Evolutionary conservation across 92 coral and sea anemone species (phyloP).

Genomic region (Micromussa lordhowensis): DNA sequence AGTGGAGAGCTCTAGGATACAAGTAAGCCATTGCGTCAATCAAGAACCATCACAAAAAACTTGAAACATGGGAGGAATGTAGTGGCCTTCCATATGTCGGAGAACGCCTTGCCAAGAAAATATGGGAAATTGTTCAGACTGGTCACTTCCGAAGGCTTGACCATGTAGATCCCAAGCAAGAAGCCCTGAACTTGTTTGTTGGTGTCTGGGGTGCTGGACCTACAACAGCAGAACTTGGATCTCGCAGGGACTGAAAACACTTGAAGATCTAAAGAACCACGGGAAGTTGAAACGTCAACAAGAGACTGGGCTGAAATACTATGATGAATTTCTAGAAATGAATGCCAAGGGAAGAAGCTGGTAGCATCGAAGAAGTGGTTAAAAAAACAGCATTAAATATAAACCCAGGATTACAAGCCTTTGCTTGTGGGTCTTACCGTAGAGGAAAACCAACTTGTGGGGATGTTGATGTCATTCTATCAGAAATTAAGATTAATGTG

Average conservation of each 20-base stretch:
- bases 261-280: constrained; percentile 81
- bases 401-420: constrained; percentile 80
- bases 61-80: constrained; percentile 95
- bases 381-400: constrained; percentile 69
- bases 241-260: constrained; percentile 82
- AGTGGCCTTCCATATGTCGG: constrained; percentile 91
- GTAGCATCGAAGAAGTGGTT: constrained; percentile 69
- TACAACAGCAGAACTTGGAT: constrained; percentile 90
- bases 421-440: constrained; percentile 94
- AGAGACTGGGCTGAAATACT: constrained; percentile 86
- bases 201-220: constrained; percentile 99
- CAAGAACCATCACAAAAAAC: constrained; percentile 79
- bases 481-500: too few relatives aligned
- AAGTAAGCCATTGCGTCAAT: constrained; percentile 92
- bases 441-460: constrained; percentile 95
- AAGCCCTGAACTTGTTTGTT: constrained; percentile 82
- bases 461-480: constrained; percentile 90
- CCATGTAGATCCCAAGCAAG: constrained; percentile 84
- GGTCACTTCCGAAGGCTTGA: constrained; percentile 94
- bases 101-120: constrained; percentile 89
- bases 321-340: constrained; percentile 84
- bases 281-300: constrained; percentile 86
- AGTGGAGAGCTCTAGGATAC: constrained; percentile 98
- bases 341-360: constrained; percentile 74
- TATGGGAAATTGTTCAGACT: constrained; percentile 95